phyloP scores from a whole-genome alignment of 2,797 vertebrate species.

The Aratinga solstitialis region DNA sequence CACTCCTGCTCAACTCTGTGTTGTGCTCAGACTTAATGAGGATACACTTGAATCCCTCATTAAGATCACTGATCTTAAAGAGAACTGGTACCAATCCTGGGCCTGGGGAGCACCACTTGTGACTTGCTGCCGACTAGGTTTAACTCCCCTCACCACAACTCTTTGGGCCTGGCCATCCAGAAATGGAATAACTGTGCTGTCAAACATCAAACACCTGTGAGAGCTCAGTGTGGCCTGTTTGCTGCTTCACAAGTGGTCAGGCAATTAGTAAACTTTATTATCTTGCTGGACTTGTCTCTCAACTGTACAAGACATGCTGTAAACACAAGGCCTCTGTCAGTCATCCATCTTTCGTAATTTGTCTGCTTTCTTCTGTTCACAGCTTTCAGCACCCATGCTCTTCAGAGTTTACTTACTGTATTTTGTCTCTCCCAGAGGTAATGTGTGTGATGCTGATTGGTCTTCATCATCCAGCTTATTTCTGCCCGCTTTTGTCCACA shows the following conservation, averaged over 20 bases:
- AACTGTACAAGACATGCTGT: background rate
- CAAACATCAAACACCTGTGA: background rate
- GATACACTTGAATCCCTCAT: rapidly evolving
- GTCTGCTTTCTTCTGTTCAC: background rate
- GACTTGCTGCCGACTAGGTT: background rate
- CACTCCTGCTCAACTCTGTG: background rate
- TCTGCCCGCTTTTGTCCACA: background rate
- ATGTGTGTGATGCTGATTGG: background rate
- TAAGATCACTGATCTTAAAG: background rate
- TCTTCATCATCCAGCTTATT: background rate
- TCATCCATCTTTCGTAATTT: background rate
- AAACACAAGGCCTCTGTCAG: background rate
- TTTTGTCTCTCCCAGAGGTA: background rate
- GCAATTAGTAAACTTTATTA: slow-evolving; percentile 20
- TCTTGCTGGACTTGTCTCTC: slow-evolving; percentile 11
- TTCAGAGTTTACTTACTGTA: background rate
- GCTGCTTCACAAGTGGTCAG: background rate
- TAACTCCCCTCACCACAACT: background rate
- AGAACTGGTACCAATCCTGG: background rate
- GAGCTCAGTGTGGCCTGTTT: background rate
- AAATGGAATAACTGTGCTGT: background rate
- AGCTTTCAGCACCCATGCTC: background rate
- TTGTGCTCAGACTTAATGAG: background rate
- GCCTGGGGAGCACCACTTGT: background rate
- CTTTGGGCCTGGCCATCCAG: background rate